A percentile compares a stretch with the other conserved stretches of the same genome.
These are phyloP conservation scores for Eupithecia tripunctaria DNA, from an alignment of 2,888 invertebrate genomes.

Conservation along the genomic window DNA sequence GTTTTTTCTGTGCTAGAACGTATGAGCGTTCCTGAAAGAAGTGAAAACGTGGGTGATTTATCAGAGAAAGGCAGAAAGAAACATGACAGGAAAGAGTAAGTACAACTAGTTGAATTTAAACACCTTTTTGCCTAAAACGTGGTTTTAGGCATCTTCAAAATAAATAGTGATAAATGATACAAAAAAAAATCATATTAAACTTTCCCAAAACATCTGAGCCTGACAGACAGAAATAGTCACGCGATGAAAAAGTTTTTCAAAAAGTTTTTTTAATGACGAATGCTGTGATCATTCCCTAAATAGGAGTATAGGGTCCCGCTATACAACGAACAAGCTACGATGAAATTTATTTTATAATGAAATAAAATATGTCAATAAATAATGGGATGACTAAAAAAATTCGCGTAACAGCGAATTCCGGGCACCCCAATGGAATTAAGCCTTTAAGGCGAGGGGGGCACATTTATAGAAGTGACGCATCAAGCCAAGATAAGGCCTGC, in stretches of 20 bases:
- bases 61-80: neutral
- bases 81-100: constrained; percentile 13
- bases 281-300: too few species aligned
- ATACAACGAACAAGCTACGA: too few species aligned
- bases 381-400: too few species aligned
- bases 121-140: too few species aligned
- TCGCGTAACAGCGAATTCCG: constrained; percentile 42
- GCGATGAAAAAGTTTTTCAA: too few species aligned
- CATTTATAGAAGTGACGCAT: constrained; percentile 54
- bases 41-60: constrained; percentile 1
- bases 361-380: too few species aligned
- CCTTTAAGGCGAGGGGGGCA: constrained; percentile 56
- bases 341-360: too few species aligned
- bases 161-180: too few species aligned
- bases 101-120: neutral
- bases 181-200: too few species aligned
- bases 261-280: too few species aligned
- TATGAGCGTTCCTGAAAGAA: neutral
- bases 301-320: too few species aligned
- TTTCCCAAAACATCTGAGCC: too few species aligned
- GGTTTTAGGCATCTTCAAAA: constrained; percentile 44
- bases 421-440: constrained; percentile 58
- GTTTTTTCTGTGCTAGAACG: neutral
- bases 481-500: constrained; percentile 59
- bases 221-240: neutral